phyloP scores from a whole-genome alignment of 2,113 vertebrate genomes.

The Tringa solitaria region DNA sequence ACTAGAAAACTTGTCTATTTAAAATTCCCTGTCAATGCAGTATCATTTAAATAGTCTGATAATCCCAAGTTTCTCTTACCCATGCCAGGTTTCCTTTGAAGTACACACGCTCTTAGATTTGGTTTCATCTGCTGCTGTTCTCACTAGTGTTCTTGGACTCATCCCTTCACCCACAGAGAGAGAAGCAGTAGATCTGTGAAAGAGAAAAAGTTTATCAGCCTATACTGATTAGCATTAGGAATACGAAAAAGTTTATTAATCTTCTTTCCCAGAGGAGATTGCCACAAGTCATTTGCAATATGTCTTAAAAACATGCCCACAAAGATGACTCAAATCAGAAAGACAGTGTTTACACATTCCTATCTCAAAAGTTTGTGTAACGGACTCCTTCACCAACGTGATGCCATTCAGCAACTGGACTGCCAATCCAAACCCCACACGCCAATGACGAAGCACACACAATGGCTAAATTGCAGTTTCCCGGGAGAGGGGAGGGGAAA shows the following conservation, averaged over 20 bases:
- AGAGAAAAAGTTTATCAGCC: background rate
- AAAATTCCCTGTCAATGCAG: background rate
- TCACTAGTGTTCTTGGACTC: slow-evolving; percentile 71
- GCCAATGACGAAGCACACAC: background rate
- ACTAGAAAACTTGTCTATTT: background rate
- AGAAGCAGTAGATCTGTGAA: slow-evolving; percentile 74
- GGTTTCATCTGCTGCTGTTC: slow-evolving; percentile 78
- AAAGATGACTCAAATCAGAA: background rate
- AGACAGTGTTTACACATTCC: background rate
- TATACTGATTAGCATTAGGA: background rate
- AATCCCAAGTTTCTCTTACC: slow-evolving; percentile 74
- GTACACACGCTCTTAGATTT: slow-evolving; percentile 83
- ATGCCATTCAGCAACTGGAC: background rate
- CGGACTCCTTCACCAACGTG: background rate
- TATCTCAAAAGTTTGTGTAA: background rate
- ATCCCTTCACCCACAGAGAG: slow-evolving; percentile 78
- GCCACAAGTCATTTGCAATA: background rate
- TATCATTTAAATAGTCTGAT: background rate
- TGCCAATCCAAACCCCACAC: background rate
- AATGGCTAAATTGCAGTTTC: background rate
- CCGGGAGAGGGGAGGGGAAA: slow-evolving; percentile 18
- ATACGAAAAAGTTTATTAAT: background rate
- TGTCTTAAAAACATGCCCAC: background rate
- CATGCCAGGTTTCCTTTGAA: slow-evolving; percentile 92
- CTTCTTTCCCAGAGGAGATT: background rate